A percentile compares a stretch with the other conserved stretches of the same genome.
Evolutionary conservation across 2,888 invertebrate species (phyloP).

Genomic region (Sturmia bella): DNA sequence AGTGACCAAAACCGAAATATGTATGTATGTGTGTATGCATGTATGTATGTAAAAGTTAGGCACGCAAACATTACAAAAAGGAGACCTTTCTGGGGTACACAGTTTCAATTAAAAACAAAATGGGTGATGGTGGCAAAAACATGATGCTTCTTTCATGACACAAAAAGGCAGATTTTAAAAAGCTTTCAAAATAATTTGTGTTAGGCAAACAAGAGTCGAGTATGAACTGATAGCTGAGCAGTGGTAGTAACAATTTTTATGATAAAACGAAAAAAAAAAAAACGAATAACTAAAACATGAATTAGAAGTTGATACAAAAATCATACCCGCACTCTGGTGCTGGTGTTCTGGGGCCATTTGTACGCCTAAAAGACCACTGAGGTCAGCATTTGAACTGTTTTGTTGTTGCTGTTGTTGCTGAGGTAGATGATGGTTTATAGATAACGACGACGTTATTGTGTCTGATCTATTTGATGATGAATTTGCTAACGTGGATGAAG

Average conservation of each 20-base stretch:
- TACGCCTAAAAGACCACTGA: conserved; percentile 11
- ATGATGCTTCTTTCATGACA: background rate
- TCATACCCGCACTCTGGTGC: conserved; percentile 51
- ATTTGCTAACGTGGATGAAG: conserved; percentile 8
- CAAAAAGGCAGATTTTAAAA: conserved; percentile 15
- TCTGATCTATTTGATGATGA: conserved; percentile 41
- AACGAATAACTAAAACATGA: background rate
- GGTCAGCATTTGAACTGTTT: conserved; percentile 12
- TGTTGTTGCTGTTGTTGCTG: conserved; percentile 34
- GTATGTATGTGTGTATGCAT: too few relatives aligned
- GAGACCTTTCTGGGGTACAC: background rate
- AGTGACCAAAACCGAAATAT: conserved; percentile 35
- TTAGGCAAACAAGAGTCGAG: conserved; percentile 33
- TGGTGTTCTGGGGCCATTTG: conserved; percentile 26
- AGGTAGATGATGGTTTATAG: conserved; percentile 47
- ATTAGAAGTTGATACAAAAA: conserved; percentile 3
- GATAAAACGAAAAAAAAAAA: background rate
- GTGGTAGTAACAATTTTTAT: conserved; percentile 9
- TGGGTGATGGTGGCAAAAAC: conserved; percentile 15
- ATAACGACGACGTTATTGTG: conserved; percentile 1
- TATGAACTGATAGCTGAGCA: background rate
- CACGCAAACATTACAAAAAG: conserved; percentile 5
- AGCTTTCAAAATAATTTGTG: conserved; percentile 26
- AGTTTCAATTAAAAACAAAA: conserved; percentile 4
- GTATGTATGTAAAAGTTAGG: background rate